phyloP scores from a whole-genome alignment of 2,888 invertebrate genomes.

The Leucoma salicis region DNA sequence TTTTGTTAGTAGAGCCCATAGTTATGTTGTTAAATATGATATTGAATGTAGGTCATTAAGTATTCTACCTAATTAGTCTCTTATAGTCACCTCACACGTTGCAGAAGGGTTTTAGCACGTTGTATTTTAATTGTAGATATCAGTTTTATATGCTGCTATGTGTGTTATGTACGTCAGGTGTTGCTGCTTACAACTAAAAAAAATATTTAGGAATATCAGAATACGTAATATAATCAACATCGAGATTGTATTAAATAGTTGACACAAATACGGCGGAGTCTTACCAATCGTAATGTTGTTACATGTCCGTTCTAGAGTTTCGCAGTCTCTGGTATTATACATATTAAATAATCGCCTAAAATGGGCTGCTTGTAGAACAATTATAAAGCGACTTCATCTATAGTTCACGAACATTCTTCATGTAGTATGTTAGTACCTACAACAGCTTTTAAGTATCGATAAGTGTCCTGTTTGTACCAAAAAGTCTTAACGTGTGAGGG shows the following conservation, averaged over 20 bases:
- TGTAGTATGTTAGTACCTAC: slow-evolving; percentile 17
- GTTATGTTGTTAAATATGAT: slow-evolving; percentile 73
- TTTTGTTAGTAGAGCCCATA: slow-evolving; percentile 62
- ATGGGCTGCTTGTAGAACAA: slow-evolving; percentile 24
- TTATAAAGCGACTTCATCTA: slow-evolving; percentile 17
- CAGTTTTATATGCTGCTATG: too few relatives aligned
- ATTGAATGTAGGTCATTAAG: slow-evolving; percentile 63
- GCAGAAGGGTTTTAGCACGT: too few relatives aligned
- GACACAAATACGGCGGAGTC: background rate
- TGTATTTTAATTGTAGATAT: too few relatives aligned
- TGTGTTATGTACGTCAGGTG: too few relatives aligned
- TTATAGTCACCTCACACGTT: slow-evolving; percentile 68
- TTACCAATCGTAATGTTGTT: slow-evolving; percentile 13
- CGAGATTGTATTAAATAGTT: slow-evolving; percentile 23
- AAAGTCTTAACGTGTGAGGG: slow-evolving; percentile 59
- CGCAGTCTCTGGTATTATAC: slow-evolving; percentile 19
- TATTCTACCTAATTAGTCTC: slow-evolving; percentile 72
- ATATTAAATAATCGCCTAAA: slow-evolving; percentile 16
- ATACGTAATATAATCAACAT: slow-evolving; percentile 43
- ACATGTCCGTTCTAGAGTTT: slow-evolving; percentile 21
- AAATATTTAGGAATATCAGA: too few relatives aligned
- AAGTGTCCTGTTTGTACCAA: slow-evolving; percentile 13
- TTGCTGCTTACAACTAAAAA: too few relatives aligned
- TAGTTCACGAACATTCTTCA: slow-evolving; percentile 26
- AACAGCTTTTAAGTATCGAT: slow-evolving; percentile 10